Base-by-base conservation (phyloP, 2,797 vertebrate genomes). In the Pangasius sanitwongsei region DNA sequence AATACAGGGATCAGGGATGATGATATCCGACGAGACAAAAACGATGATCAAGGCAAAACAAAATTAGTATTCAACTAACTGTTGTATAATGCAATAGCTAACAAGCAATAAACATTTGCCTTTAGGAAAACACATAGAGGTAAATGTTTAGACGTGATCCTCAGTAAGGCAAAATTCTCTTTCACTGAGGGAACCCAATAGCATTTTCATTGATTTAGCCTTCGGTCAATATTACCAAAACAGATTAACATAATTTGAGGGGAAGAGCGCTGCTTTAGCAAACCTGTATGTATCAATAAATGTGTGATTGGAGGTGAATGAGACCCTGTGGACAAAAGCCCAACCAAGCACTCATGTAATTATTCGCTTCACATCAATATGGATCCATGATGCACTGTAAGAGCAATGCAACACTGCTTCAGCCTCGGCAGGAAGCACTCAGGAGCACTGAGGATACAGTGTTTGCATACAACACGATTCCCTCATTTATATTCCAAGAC, bases 181-280 rank as follows among this genome's bases (percentile, higher is more conserved):
- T 89, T 72, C 67, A 2, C 37, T 55, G 50, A 81, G 85, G 61
- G 37, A 57, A 80, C 41, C 2, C 74, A 65, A 87, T 83, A 55
- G 18, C 74, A 89, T 90, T 80, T 78, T 74, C 23, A 86, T 90
- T 87, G 83, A 91, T 94, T 90, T 91, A 93, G 86, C 18, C 70
- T 59, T 88, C 86, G 83, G 89, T 92, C 93, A 92, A 93, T 92
- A 83, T 84, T 67, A 65, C 90, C 90, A 74, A 92, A 93, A 93
- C 65, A 91, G 91, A 89, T 93, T 85, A 91, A 75, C 28, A 41
- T 65, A 85, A 78, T 90, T 89, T 90, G 65, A 77, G 16, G 44
- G 80, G 80, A 48, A 69, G 37, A 31, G 31, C 8, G 44, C 8
- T 77, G 15, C 81, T 18, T n/a, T 28, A 41, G 80, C 25, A 78